Evolutionary conservation across 2,113 vertebrate genomes (phyloP).

Genomic region (Scalopus aquaticus): DNA sequence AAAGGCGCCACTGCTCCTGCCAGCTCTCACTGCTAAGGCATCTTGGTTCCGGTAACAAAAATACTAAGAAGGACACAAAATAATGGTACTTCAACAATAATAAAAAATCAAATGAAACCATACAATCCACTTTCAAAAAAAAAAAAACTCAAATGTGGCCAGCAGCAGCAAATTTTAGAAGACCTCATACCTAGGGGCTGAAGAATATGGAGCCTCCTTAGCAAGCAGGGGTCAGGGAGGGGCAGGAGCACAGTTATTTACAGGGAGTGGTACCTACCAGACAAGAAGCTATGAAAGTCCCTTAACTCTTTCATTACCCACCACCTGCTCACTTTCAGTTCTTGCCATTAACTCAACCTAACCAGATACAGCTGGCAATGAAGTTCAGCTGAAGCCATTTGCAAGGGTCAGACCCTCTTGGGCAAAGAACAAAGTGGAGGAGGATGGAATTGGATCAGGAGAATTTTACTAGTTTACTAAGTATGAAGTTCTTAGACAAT

Average conservation of each 20-base stretch:
- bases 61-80: too few species aligned
- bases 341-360: neutral
- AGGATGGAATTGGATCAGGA: neutral
- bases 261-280: rapidly evolving
- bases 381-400: neutral
- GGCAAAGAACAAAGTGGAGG: neutral
- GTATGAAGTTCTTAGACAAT: neutral
- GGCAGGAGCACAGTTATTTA: too few species aligned
- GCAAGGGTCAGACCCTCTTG: neutral
- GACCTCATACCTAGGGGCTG: rapidly evolving
- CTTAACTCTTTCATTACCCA: neutral
- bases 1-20: too few species aligned
- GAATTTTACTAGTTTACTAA: neutral
- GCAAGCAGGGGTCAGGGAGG: neutral
- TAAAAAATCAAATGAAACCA: too few species aligned
- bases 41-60: too few species aligned
- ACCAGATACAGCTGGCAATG: neutral
- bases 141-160: neutral
- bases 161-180: neutral
- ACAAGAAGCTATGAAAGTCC: neutral
- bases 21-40: too few species aligned
- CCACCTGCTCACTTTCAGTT: neutral
- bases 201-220: neutral
- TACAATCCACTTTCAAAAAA: neutral
- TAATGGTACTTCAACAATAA: too few species aligned